phyloP scores from a whole-genome alignment of 2,888 invertebrate species.

The Alentia gelatinosa region DNA sequence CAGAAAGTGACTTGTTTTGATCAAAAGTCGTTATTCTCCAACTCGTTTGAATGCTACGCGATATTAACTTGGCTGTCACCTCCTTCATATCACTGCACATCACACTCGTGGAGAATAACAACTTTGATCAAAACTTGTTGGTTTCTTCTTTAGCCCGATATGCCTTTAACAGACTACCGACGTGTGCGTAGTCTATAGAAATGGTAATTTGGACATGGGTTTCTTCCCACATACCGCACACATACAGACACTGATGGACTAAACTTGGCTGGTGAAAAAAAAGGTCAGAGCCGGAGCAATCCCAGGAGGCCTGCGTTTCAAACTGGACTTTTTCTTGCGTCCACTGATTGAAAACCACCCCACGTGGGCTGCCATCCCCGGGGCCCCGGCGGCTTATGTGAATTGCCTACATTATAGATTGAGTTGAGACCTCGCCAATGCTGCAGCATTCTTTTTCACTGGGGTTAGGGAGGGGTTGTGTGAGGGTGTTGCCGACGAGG shows the following conservation, averaged over 20 bases:
- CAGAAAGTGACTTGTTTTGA: no score
- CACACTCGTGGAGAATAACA: no score
- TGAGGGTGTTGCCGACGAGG: no score
- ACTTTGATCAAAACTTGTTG: no score
- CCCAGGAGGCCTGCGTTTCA: background rate
- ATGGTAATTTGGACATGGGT: background rate
- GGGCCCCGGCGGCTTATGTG: background rate
- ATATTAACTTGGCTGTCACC: no score
- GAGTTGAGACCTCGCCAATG: background rate
- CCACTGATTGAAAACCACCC: background rate
- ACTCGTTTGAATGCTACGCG: no score
- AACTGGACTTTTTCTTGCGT: background rate
- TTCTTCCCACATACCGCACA: background rate
- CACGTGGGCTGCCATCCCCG: background rate
- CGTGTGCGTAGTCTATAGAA: background rate
- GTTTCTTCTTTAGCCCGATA: no score
- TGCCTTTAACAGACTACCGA: no score
- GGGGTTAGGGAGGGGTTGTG: background rate
- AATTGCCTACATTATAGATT: background rate
- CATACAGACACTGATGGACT: no score
- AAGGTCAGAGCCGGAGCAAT: background rate
- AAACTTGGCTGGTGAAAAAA: background rate
- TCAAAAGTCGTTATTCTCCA: no score
- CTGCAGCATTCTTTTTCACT: background rate
- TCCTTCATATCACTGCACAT: no score